Conservation (phyloP, 2,797 vertebrate species). For the Aphelocoma californica region DNA sequence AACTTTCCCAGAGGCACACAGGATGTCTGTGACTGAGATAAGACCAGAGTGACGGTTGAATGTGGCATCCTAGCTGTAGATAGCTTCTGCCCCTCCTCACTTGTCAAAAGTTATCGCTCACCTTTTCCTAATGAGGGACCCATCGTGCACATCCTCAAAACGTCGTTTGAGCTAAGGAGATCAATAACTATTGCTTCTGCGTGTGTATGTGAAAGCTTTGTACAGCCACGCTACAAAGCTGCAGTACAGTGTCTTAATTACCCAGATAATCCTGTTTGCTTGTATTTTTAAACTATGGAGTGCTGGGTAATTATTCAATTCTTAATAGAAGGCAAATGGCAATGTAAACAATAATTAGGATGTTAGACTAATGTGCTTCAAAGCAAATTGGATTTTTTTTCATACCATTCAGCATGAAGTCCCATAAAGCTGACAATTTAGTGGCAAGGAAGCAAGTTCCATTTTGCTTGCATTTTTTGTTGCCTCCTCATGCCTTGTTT, state of each 20-base stretch:
- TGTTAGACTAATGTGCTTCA: constrained; percentile 81
- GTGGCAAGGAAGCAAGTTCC: constrained; percentile 71
- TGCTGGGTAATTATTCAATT: constrained; percentile 83
- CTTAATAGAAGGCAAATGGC: constrained; percentile 85
- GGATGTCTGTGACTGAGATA: neutral
- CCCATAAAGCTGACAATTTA: constrained; percentile 79
- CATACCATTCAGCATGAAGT: constrained; percentile 79
- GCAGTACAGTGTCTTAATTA: constrained; percentile 81
- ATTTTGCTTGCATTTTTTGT: constrained; percentile 73
- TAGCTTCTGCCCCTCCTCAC: neutral
- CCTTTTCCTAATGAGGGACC: constrained; percentile 38
- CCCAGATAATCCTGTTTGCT: constrained; percentile 87
- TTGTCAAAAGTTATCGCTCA: constrained; percentile 1
- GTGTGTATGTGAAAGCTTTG: constrained; percentile 27
- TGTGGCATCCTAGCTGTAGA: neutral
- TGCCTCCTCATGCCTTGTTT: constrained; percentile 68
- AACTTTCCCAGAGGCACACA: neutral
- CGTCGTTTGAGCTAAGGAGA: constrained; percentile 34
- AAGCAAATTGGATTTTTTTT: constrained; percentile 82
- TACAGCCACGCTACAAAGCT: constrained; percentile 62
- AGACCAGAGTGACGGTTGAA: neutral
- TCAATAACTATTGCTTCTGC: constrained; percentile 58
- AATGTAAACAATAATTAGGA: constrained; percentile 85
- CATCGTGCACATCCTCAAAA: constrained; percentile 16
- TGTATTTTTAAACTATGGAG: constrained; percentile 83